Evolutionary conservation across 2,797 vertebrate species (phyloP).

Genomic region (Pogonophryne albipinna): DNA sequence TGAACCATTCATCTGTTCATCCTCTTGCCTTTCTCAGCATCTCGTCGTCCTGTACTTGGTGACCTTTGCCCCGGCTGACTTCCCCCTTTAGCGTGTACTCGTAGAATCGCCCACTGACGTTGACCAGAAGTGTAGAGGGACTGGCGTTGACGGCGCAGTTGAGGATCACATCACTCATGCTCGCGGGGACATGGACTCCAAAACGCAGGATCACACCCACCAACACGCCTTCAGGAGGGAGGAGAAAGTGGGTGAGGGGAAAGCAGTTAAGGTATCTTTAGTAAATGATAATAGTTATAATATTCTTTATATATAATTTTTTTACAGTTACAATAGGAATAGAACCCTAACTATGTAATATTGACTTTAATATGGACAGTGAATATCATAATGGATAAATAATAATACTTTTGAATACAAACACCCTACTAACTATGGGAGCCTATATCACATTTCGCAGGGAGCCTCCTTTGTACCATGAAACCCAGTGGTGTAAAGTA

Average conservation of each 20-base stretch:
- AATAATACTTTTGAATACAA: not conserved
- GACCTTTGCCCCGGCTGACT: slow-evolving; percentile 89
- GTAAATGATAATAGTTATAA: not conserved
- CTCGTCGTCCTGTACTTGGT: slow-evolving; percentile 93
- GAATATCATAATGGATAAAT: not conserved
- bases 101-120: slow-evolving; percentile 95
- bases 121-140: slow-evolving; percentile 93
- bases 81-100: slow-evolving; percentile 97
- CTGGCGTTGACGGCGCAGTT: slow-evolving; percentile 93
- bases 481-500: not conserved
- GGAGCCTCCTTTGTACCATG: not conserved
- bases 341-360: no score
- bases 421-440: not conserved
- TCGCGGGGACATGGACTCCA: slow-evolving; percentile 92
- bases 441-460: no score
- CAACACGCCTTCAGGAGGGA: slow-evolving; percentile 87
- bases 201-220: slow-evolving; percentile 95
- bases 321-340: no score
- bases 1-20: slow-evolving; percentile 1
- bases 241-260: not conserved
- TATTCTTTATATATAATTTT: not conserved
- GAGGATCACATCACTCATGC: slow-evolving; percentile 88
- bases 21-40: slow-evolving; percentile 94
- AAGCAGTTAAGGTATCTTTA: slow-evolving; percentile 13
- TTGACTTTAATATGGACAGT: no score